A percentile compares a stretch with the other conserved stretches of the same genome.
Conservation (phyloP, 2,113 vertebrate species). For the Alethe castanea region DNA sequence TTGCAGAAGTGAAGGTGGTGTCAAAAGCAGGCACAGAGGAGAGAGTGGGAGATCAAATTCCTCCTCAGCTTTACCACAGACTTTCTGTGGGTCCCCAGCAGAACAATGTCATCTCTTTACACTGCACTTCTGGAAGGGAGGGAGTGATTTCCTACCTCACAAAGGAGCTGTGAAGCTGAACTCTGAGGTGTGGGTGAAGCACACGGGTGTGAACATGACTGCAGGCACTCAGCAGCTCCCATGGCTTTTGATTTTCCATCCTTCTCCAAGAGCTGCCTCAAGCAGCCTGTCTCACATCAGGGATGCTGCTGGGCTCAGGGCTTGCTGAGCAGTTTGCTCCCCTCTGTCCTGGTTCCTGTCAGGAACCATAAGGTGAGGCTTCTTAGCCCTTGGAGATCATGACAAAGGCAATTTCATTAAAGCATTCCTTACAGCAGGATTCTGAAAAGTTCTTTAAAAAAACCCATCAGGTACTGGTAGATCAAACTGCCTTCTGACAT, state of each 20-base stretch:
- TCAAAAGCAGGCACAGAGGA: not conserved
- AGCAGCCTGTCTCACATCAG: not conserved
- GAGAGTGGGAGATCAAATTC: not conserved
- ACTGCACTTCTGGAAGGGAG: not conserved
- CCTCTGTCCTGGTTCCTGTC: not conserved
- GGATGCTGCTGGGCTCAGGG: not conserved
- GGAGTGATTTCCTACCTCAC: slow-evolving; percentile 10
- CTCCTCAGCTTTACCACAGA: not conserved
- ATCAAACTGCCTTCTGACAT: not conserved
- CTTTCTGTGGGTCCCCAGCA: not conserved
- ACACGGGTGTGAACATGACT: not conserved
- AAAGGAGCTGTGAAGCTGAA: not conserved
- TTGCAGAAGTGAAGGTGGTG: not conserved
- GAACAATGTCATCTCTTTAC: not conserved
- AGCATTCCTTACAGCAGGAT: not conserved
- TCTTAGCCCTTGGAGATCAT: not conserved
- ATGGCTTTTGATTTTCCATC: not conserved
- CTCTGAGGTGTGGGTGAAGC: not conserved
- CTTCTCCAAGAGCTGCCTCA: not conserved
- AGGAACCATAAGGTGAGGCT: not conserved
- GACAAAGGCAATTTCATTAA: not conserved
- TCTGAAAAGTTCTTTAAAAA: not conserved
- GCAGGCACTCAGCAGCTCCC: not conserved
- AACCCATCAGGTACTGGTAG: not conserved
- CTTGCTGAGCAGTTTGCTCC: not conserved